Percentiles rank a stretch among this genome's conserved stretches.
Conservation (phyloP, 2,113 vertebrate genomes). For the Girardinichthys multiradiatus region DNA sequence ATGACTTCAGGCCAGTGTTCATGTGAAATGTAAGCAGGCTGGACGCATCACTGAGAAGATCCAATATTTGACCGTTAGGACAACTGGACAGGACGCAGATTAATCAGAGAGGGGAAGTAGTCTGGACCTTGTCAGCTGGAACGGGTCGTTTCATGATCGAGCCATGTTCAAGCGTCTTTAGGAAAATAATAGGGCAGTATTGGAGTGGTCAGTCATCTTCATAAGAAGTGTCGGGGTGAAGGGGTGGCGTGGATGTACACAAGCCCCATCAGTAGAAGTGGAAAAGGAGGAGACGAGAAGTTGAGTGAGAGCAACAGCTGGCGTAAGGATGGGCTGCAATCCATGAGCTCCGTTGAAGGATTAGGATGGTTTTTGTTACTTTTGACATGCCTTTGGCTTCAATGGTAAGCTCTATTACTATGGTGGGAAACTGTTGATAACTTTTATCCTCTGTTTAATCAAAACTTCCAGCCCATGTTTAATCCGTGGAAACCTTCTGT, state of each 20-base stretch:
- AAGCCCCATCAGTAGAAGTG: constrained; percentile 1
- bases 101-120: constrained; percentile 29
- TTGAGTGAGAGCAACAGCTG: constrained; percentile 62
- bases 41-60: constrained; percentile 28
- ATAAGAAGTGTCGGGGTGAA: neutral
- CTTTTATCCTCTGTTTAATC: constrained; percentile 15
- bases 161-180: neutral
- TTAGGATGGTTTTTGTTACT: constrained; percentile 81
- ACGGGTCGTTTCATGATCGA: constrained; percentile 7
- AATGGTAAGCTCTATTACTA: constrained; percentile 74
- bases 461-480: constrained; percentile 12
- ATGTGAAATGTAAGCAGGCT: constrained; percentile 72
- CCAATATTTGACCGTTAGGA: constrained; percentile 39
- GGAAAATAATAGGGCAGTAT: neutral
- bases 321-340: constrained; percentile 61
- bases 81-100: constrained; percentile 43
- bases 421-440: constrained; percentile 34
- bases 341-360: constrained; percentile 64
- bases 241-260: constrained; percentile 19
- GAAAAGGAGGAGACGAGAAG: constrained; percentile 25
- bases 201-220: neutral
- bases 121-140: constrained; percentile 36
- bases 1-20: constrained; percentile 72
- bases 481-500: neutral
- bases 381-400: constrained; percentile 81